A percentile compares a stretch with the other conserved stretches of the same genome.
phyloP scores from a whole-genome alignment of 2,888 invertebrate species.

The Chrysina gloriosa region DNA sequence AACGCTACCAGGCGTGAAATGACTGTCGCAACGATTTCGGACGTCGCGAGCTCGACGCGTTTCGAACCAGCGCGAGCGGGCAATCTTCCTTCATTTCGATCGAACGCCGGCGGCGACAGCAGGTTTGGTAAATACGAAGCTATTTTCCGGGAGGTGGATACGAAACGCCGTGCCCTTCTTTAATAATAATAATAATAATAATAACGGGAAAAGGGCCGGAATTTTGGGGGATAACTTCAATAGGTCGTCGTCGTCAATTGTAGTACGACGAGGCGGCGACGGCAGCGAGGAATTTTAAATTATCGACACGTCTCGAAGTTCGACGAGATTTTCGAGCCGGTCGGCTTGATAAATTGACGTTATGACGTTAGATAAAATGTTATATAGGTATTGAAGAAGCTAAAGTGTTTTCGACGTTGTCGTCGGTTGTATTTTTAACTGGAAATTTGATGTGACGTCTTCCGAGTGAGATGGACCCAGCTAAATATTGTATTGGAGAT shows the following conservation, averaged over 20 bases:
- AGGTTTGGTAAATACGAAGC: neutral
- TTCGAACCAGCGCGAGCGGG: neutral
- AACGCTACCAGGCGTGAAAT: constrained; percentile 12
- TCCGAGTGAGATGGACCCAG: no score
- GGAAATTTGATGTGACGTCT: no score
- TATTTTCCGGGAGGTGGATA: neutral
- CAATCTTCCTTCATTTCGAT: neutral
- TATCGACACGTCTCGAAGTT: constrained; percentile 23
- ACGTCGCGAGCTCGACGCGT: neutral
- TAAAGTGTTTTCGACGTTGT: no score
- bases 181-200: no score
- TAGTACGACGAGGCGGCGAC: neutral
- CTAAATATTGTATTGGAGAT: no score
- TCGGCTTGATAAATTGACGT: constrained; percentile 15
- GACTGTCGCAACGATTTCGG: constrained; percentile 12
- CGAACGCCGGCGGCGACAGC: neutral
- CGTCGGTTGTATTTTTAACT: no score
- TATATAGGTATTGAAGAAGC: no score
- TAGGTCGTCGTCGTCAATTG: neutral
- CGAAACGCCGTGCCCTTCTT: neutral
- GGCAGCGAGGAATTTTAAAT: constrained; percentile 12
- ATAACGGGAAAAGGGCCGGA: neutral
- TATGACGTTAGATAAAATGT: constrained; percentile 2
- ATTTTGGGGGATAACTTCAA: neutral
- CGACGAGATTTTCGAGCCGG: constrained; percentile 11